These are phyloP conservation scores for Cotesia congregata DNA, from an alignment of 2,888 invertebrate genomes.

Conservation along the genomic window DNA sequence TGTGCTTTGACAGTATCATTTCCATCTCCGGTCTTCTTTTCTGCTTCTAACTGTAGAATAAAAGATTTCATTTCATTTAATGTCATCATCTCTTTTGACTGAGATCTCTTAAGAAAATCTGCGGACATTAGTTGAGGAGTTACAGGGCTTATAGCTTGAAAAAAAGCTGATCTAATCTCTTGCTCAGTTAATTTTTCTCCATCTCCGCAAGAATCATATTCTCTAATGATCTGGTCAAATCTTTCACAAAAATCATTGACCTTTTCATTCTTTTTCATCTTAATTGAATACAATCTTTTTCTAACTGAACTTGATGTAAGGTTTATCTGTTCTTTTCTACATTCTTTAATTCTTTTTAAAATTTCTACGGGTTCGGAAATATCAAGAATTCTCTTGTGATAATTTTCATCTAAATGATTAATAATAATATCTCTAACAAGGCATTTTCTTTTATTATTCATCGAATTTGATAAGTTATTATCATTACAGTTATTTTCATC, in stretches of 20 bases:
- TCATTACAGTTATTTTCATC: conserved; percentile 31
- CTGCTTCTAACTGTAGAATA: conserved; percentile 40
- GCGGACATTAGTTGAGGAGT: conserved; percentile 36
- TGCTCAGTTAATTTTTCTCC: conserved; percentile 42
- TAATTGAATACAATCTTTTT: conserved; percentile 42
- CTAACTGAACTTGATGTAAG: conserved; percentile 43
- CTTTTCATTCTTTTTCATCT: conserved; percentile 44
- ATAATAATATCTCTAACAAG: conserved; percentile 42
- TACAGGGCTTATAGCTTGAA: conserved; percentile 35
- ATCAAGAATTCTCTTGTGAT: conserved; percentile 46
- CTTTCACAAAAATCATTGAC: conserved; percentile 44
- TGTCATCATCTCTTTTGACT: conserved; percentile 35
- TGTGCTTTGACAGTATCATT: conserved; percentile 31
- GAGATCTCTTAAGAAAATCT: conserved; percentile 32
- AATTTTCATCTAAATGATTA: conserved; percentile 43
- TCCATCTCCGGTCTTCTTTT: conserved; percentile 32
- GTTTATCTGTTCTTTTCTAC: conserved; percentile 41
- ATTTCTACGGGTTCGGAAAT: conserved; percentile 46
- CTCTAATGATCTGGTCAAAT: conserved; percentile 15
- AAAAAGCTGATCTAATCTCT: conserved; percentile 44
- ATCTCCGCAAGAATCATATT: conserved; percentile 43
- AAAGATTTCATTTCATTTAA: conserved; percentile 43
- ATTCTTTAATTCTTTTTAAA: conserved; percentile 38
- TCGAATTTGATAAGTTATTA: background rate
- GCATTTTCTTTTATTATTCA: too few species aligned